phyloP scores from a whole-genome alignment of 1,140 invertebrate species.

The Trichogramma pretiosum region DNA sequence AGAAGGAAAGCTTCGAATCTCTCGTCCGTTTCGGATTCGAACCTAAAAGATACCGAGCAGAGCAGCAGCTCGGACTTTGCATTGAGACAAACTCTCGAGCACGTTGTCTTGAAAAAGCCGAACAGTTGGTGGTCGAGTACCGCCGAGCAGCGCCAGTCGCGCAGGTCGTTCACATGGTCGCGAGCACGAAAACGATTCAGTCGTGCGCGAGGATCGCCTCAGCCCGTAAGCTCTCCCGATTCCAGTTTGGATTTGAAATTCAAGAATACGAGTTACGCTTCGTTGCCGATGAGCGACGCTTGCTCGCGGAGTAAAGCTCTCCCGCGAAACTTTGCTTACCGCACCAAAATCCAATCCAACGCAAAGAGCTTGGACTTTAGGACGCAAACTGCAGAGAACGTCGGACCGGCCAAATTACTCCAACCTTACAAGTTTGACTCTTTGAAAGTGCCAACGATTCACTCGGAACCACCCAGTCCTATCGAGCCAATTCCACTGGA shows the following conservation, averaged over 20 bases:
- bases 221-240: slow-evolving; percentile 17
- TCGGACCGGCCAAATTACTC: no score
- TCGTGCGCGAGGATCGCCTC: neutral
- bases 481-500: slow-evolving; percentile 29
- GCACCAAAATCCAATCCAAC: no score
- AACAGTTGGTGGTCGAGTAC: no score
- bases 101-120: no score
- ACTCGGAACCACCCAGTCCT: slow-evolving; percentile 38
- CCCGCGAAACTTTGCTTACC: no score
- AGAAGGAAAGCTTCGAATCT: slow-evolving; percentile 27
- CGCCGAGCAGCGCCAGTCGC: slow-evolving; percentile 22
- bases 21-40: slow-evolving; percentile 36
- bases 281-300: slow-evolving; percentile 21
- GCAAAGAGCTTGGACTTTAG: no score
- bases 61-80: neutral
- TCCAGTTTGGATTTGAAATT: slow-evolving; percentile 20
- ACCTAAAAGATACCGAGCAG: slow-evolving; percentile 27
- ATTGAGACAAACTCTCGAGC: no score
- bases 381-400: no score
- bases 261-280: slow-evolving; percentile 20
- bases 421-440: no score
- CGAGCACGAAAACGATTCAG: slow-evolving; percentile 19
- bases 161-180: slow-evolving; percentile 19
- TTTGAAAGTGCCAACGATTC: slow-evolving; percentile 30
- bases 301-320: no score